Base-by-base conservation (phyloP, 1,140 invertebrate genomes). In the Oncopeltus fasciatus region DNA sequence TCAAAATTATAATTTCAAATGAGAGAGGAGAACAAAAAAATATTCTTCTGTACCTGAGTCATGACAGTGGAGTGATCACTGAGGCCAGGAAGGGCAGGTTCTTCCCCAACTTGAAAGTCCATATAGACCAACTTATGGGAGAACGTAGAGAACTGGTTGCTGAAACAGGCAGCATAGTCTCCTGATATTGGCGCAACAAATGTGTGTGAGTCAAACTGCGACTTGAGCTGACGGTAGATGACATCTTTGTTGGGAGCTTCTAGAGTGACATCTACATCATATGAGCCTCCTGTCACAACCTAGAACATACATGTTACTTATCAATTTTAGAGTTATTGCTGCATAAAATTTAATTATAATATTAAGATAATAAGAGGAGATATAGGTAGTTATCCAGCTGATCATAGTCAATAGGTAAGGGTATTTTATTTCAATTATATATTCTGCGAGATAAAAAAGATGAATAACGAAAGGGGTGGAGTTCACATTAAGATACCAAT, bases 91-190 rank as follows among this genome's bases (percentile, higher is more conserved):
- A 97, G 75, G 0, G 89, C 83, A 53, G 80, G 75, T 74, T 98
- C 93, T 29, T 95, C 90, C 1, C 94, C 94, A 31, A 95, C 89
- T 84, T 95, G 90, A 68, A 98, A 90, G 74, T 98, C 95, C 85
- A 99, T 92, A 74, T 99, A 99, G 12, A 99, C 90, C 63, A 98
- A 81, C 78, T 99, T 99, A 71, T 99, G 96, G n/a, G 93, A 95
- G 76, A 98, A 98, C 43, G 95, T 98, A 46, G 95, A 98, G 74
- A 99, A 99, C 74, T 99, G 95, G 78, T 99, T 99, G 71, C 93
- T 96, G 73, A 99, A 99, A 75, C 97, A 99, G 14, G 88, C 88
- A 58, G 83, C 81, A 71, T 94, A 95, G 4, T 88, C 78, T 63
- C 92, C 91, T 63, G 80, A 77, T 46, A 81, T 71, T 61, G 84